Evolutionary conservation across 2,888 invertebrate species (phyloP).

Genomic region (Digitonthophagus gazella): DNA sequence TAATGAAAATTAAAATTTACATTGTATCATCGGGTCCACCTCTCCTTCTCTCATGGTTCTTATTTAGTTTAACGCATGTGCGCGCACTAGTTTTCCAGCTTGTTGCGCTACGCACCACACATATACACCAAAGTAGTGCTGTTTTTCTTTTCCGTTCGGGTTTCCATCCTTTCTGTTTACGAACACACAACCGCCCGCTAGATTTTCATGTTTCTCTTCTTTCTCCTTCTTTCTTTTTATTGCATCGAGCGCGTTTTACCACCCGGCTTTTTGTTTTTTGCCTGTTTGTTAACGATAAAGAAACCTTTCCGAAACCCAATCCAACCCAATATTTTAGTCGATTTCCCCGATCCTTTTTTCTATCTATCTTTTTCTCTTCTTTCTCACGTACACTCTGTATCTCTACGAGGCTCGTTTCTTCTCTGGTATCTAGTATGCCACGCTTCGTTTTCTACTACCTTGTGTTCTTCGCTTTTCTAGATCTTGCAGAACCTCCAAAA

Average conservation of each 20-base stretch:
- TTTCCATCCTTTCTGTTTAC: neutral
- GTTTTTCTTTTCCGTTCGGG: neutral
- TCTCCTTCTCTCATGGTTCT: neutral
- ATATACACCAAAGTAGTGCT: neutral
- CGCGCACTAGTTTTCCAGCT: neutral
- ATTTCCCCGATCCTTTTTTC: constrained; percentile 1
- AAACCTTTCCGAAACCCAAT: neutral
- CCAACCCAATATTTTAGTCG: neutral
- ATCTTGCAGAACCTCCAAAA: constrained; percentile 99
- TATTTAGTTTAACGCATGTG: neutral
- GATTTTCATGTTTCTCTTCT: neutral
- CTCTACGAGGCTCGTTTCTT: constrained; percentile 40
- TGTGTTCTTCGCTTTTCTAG: constrained; percentile 92
- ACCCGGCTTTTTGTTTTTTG: neutral
- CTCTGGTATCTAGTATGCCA: constrained; percentile 49
- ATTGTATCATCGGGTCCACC: neutral
- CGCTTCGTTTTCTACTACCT: constrained; percentile 69
- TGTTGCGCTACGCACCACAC: neutral
- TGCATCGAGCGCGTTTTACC: neutral
- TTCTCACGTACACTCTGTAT: constrained; percentile 31
- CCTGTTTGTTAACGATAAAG: neutral
- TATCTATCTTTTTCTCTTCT: constrained; percentile 20
- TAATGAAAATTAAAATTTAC: neutral
- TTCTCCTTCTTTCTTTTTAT: neutral
- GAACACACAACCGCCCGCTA: neutral